Conservation (phyloP, 2,797 vertebrate genomes). For the Hydrocynus forskahlii region DNA sequence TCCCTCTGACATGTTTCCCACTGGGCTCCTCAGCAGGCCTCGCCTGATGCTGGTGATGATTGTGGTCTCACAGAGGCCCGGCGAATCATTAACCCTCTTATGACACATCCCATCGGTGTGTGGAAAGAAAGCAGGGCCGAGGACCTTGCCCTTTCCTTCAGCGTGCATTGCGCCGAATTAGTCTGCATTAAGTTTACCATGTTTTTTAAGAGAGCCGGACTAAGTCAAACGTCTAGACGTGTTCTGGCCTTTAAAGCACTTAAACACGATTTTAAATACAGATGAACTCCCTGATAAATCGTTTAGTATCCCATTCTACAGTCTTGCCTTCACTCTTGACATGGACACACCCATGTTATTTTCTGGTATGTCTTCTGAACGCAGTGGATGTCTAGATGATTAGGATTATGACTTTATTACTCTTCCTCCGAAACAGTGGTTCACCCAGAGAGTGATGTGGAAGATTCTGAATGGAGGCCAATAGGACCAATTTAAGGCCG, state of each 20-base stretch:
- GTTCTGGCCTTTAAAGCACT: not conserved
- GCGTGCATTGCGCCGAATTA: slow-evolving; percentile 19
- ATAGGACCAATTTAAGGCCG: not conserved
- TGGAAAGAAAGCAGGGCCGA: slow-evolving; percentile 29
- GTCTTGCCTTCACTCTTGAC: not conserved
- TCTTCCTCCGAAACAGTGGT: not conserved
- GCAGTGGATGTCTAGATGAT: slow-evolving; percentile 10
- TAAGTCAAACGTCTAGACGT: not conserved
- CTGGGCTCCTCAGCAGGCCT: slow-evolving; percentile 36
- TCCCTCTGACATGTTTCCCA: slow-evolving; percentile 5
- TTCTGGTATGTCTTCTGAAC: slow-evolving; percentile 25
- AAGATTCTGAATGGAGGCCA: not conserved
- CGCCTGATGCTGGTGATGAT: slow-evolving; percentile 54
- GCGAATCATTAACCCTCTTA: slow-evolving; percentile 65
- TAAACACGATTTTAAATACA: not conserved
- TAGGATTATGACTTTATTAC: slow-evolving; percentile 20
- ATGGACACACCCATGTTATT: slow-evolving; percentile 46
- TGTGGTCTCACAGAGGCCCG: slow-evolving; percentile 35
- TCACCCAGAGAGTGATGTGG: not conserved
- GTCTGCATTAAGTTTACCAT: not conserved
- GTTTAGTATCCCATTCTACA: not conserved
- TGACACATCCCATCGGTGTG: slow-evolving; percentile 39
- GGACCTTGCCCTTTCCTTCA: slow-evolving; percentile 61
- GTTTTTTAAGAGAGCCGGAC: not conserved
- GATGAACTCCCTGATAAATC: not conserved